Conservation (phyloP, 2,888 invertebrate genomes). For the Stenichneumon culpator region DNA sequence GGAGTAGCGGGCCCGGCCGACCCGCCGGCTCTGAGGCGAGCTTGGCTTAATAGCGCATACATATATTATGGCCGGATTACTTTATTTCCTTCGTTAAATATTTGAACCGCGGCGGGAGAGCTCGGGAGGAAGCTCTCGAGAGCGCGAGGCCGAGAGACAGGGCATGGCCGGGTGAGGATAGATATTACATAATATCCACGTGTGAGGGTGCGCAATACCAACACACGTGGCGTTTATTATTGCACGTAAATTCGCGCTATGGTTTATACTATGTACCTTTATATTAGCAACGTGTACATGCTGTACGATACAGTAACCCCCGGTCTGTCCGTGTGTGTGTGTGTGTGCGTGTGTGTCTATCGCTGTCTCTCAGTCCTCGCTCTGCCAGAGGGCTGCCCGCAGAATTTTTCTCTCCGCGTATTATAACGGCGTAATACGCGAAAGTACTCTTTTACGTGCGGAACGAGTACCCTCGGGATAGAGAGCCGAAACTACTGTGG, state of each 20-base stretch:
- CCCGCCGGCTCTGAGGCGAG: conserved; percentile 3
- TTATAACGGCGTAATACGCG: conserved; percentile 65
- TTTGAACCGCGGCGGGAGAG: conserved; percentile 51
- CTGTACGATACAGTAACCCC: not conserved
- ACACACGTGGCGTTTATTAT: conserved; percentile 56
- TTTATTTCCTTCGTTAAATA: conserved; percentile 68
- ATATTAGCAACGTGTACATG: not conserved
- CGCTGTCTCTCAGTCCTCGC: conserved; percentile 50
- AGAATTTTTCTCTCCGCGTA: conserved; percentile 63
- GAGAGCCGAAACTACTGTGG: conserved; percentile 18
- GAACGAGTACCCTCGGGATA: conserved; percentile 64
- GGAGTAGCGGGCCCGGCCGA: not conserved
- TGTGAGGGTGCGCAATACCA: conserved; percentile 11
- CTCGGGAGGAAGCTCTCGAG: conserved; percentile 4
- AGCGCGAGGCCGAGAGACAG: not conserved
- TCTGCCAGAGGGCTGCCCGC: conserved; percentile 27
- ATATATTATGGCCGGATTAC: conserved; percentile 54
- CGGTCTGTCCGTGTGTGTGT: not conserved
- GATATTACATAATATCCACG: conserved; percentile 15
- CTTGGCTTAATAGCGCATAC: conserved; percentile 54
- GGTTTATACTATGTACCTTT: conserved; percentile 28
- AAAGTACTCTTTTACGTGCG: conserved; percentile 65
- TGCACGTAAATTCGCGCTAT: conserved; percentile 59
- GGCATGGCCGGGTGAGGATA: not conserved
- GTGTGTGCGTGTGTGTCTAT: conserved; percentile 20